Base-by-base conservation (phyloP, 2,797 vertebrate species). In the Pseudotriccus pelzelni region DNA sequence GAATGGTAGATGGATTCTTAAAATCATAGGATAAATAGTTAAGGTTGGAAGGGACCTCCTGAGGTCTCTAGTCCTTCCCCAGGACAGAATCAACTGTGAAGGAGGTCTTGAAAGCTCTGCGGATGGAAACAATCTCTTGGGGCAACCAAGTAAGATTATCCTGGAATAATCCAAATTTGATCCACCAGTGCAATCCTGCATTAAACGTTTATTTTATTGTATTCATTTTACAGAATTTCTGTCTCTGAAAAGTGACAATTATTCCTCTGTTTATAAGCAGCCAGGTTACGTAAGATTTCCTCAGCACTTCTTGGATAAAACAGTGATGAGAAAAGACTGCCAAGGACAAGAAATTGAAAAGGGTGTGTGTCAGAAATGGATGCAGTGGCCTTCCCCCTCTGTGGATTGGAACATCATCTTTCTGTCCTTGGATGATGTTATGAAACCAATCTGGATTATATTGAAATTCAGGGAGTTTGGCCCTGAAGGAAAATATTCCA, bases 391-490 rank as follows among this genome's bases (percentile, higher is more conserved):
- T 46, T 37, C 7, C 7, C 8, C 9, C 3, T 6, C 20, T 24
- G 0, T 18, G 24, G 46, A 39, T 9, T 41, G 30, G 13, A 92
- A 37, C 6, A 44, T 64, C 3, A 15, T 28, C 7, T 66, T 81
- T 67, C 49, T 75, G 25, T n/a, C 32, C 19, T 46, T 75, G 22
- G 24, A 17, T 58, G 8, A 39, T 56, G 14, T 16, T 37, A 6
- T 18, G 28, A 88, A 28, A 55, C 9, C 34, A 1, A 1, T 32
- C 19, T 83, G 23, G 17, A 39, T 3, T 32, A 49, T 37, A 1
- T 0, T 68, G 23, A 83, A 76, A 67, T 55, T 53, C 37, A 74
- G 39, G 17, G 16, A 4, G 5, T 7, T 89, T 0, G 0, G 8
- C 25, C 37, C 23, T 20, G 6, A 74, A 25, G 22, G 6, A 79